Evolutionary conservation across 2,888 invertebrate species (phyloP), one percentile per base, ranked within the genome.

Genomic region (Pollenia griseotomentosa): DNA sequence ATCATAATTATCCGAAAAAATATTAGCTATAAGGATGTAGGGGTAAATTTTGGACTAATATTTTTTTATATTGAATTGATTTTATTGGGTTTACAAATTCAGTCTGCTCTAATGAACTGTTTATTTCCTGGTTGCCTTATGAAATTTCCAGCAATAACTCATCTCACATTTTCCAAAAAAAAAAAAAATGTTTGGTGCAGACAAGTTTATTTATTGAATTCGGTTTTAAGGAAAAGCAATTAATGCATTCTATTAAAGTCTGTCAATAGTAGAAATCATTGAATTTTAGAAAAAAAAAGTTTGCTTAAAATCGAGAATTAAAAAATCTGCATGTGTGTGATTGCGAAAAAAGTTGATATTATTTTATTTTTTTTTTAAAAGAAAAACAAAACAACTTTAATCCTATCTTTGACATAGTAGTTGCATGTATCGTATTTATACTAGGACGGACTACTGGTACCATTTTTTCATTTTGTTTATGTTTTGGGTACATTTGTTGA

Each of bases 401-500:
- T 78, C 14, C 51, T 73, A 33, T 33, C 16, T 82, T 68, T 75
- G 51, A 33, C 33, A 33, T 46, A 33, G 48, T 23, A 6, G 7
- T 40, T 42, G n/a, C 6, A 19, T 51, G 40, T 12, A n/a, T 66
- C 12, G 63, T 42, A 48, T 65, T 65, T 70, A 71, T 57, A 66
- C n/a, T 48, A 40, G 19, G 6, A 11, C 14, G 0, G 16, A 51
- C 19, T 71, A 23, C 59, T 48, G 9, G 19, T 19, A 14, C 12
- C 5, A 16, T 12, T 8, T 42, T 55, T 51, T 59, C 46, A 55
- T 63, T 78, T 71, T 42, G 79, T 82, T 83, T 74, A 75, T 75
- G 42, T 57, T 71, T 57, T 14, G 57, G 57, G 44, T 19, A 23
- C 63, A 51, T 86, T 77, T 63, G 74, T 83, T 79, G 74, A 48